Evolutionary conservation across 1,140 invertebrate genomes (phyloP).

Genomic region (Nautilus pompilius): DNA sequence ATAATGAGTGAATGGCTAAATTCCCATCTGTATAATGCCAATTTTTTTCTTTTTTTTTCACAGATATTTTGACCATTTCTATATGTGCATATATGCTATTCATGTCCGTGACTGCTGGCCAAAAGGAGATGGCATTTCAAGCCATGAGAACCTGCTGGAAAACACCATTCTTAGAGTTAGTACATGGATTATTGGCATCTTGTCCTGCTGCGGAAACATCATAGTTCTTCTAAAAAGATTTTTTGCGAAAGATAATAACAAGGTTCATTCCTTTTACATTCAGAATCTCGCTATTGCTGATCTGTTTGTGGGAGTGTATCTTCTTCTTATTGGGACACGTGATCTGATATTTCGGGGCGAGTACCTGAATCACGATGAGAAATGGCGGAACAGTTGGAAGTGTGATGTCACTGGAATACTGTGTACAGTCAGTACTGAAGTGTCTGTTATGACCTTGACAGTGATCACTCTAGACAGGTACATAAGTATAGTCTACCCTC

Average conservation of each 20-base stretch:
- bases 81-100: slow-evolving; percentile 67
- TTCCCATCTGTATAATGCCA: no score
- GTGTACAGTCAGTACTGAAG: slow-evolving; percentile 53
- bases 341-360: slow-evolving; percentile 65
- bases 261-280: slow-evolving; percentile 62
- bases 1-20: no score
- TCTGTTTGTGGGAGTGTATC: slow-evolving; percentile 75
- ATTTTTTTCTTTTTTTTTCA: slow-evolving; percentile 27
- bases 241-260: slow-evolving; percentile 57
- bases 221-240: slow-evolving; percentile 69
- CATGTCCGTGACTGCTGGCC: slow-evolving; percentile 66
- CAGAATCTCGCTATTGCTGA: slow-evolving; percentile 74
- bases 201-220: slow-evolving; percentile 67
- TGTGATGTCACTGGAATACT: slow-evolving; percentile 41
- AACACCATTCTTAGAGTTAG: slow-evolving; percentile 64
- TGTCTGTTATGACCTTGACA: slow-evolving; percentile 71
- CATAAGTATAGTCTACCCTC: slow-evolving; percentile 68
- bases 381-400: slow-evolving; percentile 69
- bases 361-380: slow-evolving; percentile 64
- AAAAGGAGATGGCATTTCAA: slow-evolving; percentile 69
- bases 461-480: slow-evolving; percentile 73
- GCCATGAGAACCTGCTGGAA: slow-evolving; percentile 65
- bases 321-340: slow-evolving; percentile 68
- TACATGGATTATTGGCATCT: slow-evolving; percentile 70
- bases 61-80: slow-evolving; percentile 70